Conservation (phyloP, 1,140 invertebrate genomes). For the Leptopilina boulardi region DNA sequence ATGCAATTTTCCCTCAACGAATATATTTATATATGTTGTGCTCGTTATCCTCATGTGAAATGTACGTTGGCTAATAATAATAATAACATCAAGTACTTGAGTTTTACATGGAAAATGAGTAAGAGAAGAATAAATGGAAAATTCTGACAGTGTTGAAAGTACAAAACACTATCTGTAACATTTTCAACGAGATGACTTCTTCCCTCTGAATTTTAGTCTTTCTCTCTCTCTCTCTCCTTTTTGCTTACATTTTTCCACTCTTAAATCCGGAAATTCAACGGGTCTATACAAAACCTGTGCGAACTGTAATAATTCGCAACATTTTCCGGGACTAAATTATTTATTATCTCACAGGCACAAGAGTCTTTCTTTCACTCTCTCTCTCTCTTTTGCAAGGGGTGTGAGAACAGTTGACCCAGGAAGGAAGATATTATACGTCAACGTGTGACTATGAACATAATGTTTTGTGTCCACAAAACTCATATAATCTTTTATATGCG, state of each 20-base stretch:
- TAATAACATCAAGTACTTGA: background rate
- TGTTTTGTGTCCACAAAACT: constrained; percentile 40
- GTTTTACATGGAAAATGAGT: background rate
- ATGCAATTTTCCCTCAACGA: constrained; percentile 3
- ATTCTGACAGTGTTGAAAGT: background rate
- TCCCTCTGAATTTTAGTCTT: constrained; percentile 35
- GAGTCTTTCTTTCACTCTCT: constrained; percentile 35
- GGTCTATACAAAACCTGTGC: constrained; percentile 33
- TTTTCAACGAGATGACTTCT: constrained; percentile 10
- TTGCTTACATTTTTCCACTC: constrained; percentile 34
- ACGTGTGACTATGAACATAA: constrained; percentile 44
- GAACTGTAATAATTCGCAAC: constrained; percentile 63
- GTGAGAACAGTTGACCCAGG: constrained; percentile 46
- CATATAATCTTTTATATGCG: constrained; percentile 40
- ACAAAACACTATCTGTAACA: background rate
- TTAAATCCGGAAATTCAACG: constrained; percentile 37
- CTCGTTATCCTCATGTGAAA: background rate
- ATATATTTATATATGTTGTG: constrained; percentile 22
- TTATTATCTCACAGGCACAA: constrained; percentile 54
- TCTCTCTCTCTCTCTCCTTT: constrained; percentile 29
- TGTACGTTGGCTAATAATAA: background rate
- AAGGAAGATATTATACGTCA: constrained; percentile 60
- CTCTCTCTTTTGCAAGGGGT: background rate
- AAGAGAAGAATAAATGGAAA: background rate
- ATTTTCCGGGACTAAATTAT: constrained; percentile 63